A percentile compares a stretch with the other conserved stretches of the same genome.
Evolutionary conservation across 2,797 vertebrate species (phyloP).

Genomic region (Oryzias sinensis): DNA sequence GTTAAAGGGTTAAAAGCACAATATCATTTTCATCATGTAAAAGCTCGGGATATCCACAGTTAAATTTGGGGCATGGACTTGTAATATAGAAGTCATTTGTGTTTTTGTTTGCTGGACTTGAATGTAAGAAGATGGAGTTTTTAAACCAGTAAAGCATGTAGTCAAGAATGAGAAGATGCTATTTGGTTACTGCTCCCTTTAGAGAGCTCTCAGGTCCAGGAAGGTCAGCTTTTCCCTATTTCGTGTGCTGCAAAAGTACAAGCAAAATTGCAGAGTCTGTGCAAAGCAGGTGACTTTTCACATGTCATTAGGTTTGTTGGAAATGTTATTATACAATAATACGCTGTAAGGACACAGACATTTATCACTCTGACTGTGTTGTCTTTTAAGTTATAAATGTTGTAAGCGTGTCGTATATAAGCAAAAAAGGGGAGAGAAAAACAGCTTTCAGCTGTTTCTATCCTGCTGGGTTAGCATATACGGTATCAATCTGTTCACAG

Average conservation of each 20-base stretch:
- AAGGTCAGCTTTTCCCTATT: no score
- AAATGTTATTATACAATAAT: slow-evolving; percentile 39
- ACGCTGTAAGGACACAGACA: slow-evolving; percentile 36
- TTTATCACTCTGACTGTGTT: slow-evolving; percentile 48
- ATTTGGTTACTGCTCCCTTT: no score
- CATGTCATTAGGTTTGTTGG: slow-evolving; percentile 39
- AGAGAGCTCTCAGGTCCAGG: no score
- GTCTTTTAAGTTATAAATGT: slow-evolving; percentile 42
- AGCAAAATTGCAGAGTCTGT: slow-evolving; percentile 22
- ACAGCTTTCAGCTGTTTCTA: slow-evolving; percentile 52
- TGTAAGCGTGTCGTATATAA: slow-evolving; percentile 32
- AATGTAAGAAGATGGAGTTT: no score
- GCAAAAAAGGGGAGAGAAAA: slow-evolving; percentile 16
- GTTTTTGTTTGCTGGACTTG: no score
- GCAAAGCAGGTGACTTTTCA: slow-evolving; percentile 41
- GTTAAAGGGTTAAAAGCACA: no score
- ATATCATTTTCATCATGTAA: no score
- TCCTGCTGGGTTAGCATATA: slow-evolving; percentile 60
- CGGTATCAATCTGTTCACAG: slow-evolving; percentile 64
- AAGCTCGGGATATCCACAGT: no score
- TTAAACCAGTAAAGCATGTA: no score
- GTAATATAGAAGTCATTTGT: no score
- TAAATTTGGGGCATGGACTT: no score
- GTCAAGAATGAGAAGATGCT: no score
- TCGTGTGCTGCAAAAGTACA: background rate